phyloP scores from a whole-genome alignment of 2,113 vertebrate species.

The Cebus imitator region DNA sequence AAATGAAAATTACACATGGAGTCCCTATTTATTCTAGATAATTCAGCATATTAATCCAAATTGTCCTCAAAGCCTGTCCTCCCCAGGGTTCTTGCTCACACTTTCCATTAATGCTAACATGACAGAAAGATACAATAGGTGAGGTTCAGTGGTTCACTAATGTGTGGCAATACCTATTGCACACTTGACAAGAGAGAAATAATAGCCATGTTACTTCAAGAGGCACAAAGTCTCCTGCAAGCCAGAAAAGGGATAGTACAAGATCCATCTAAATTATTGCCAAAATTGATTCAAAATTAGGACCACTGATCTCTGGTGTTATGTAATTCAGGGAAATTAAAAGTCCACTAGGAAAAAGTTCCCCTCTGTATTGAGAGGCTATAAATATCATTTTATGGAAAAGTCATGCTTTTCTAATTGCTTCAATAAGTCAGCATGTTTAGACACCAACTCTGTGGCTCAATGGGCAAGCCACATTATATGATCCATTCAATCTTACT shows the following conservation, averaged over 20 bases:
- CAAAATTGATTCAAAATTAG: conserved; percentile 29
- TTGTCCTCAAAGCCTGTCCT: background rate
- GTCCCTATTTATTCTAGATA: conserved; percentile 13
- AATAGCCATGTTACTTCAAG: conserved; percentile 3
- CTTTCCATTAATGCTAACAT: conserved; percentile 4
- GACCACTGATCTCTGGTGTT: background rate
- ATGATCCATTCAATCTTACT: background rate
- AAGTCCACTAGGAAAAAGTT: background rate
- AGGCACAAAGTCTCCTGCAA: background rate
- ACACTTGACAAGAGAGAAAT: background rate
- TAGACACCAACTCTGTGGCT: background rate
- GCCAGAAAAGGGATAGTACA: background rate
- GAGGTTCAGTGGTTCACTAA: background rate
- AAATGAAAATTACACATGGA: conserved; percentile 29
- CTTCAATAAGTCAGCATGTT: background rate
- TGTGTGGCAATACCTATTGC: background rate
- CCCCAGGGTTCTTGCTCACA: background rate
- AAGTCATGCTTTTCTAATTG: background rate
- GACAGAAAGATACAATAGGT: conserved; percentile 14
- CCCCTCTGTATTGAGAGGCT: background rate
- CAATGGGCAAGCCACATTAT: background rate
- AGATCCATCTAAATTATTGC: conserved; percentile 2
- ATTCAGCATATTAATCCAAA: conserved; percentile 11
- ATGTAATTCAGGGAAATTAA: background rate
- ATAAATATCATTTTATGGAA: conserved; percentile 1